These are phyloP conservation scores for Eulemur rubriventer DNA, from an alignment of 2,797 vertebrate genomes.

Conservation along the genomic window DNA sequence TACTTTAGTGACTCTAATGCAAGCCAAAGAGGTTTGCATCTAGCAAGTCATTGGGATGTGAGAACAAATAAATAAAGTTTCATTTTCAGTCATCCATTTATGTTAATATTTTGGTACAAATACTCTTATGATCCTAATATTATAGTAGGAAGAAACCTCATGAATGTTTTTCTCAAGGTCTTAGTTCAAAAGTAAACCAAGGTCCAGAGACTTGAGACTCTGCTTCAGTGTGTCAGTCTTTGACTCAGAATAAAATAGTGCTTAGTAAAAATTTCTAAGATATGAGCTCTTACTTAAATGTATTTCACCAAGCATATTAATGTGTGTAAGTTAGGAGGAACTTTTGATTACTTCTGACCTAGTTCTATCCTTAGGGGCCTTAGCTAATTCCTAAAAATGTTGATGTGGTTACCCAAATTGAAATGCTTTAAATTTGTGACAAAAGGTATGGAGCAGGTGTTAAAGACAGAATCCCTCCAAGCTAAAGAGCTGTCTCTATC, in stretches of 20 bases:
- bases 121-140: background rate
- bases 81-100: background rate
- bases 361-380: background rate
- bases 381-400: conserved; percentile 18
- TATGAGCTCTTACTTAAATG: background rate
- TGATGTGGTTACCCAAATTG: background rate
- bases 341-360: background rate
- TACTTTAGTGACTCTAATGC: background rate
- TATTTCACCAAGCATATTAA: background rate
- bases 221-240: background rate
- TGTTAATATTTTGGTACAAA: background rate
- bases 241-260: background rate
- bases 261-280: conserved; percentile 2
- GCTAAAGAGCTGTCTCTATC: background rate
- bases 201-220: background rate
- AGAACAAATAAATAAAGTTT: background rate
- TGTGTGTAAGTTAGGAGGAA: background rate
- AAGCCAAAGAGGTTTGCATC: background rate
- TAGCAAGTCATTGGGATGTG: background rate
- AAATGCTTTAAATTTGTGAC: conserved; percentile 16
- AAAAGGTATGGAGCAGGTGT: background rate
- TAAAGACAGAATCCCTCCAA: background rate
- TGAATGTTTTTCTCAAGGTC: background rate
- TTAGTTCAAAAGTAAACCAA: conserved; percentile 16
- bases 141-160: background rate